Conservation (phyloP, 2,888 invertebrate species). For the Acleris holmiana region DNA sequence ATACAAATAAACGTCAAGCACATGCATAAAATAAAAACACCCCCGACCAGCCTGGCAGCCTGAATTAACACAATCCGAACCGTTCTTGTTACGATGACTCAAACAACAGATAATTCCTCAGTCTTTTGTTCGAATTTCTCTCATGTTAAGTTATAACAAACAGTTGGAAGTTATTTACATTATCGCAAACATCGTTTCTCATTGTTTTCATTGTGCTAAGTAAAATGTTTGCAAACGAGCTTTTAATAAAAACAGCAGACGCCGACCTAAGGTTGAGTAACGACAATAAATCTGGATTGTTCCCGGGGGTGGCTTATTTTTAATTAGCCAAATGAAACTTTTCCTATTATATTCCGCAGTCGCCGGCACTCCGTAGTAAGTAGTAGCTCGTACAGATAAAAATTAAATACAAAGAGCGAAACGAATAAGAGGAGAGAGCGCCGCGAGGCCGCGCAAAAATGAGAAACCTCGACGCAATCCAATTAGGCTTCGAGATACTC, state of each 20-base stretch:
- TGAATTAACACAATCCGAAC: slow-evolving; percentile 20
- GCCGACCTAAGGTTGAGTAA: slow-evolving; percentile 62
- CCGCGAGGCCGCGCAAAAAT: slow-evolving; percentile 60
- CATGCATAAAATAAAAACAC: slow-evolving; percentile 2
- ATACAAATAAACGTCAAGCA: too few relatives aligned
- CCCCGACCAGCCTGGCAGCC: slow-evolving; percentile 3
- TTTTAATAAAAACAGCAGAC: slow-evolving; percentile 62
- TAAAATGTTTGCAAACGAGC: slow-evolving; percentile 61
- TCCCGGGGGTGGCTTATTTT: slow-evolving; percentile 73
- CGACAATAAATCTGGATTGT: slow-evolving; percentile 72
- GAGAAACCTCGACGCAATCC: slow-evolving; percentile 67
- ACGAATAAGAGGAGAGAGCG: slow-evolving; percentile 48
- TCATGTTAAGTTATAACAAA: slow-evolving; percentile 37
- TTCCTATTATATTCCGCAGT: slow-evolving; percentile 72
- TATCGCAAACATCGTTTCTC: slow-evolving; percentile 57
- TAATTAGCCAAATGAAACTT: slow-evolving; percentile 82
- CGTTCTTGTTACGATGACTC: slow-evolving; percentile 35
- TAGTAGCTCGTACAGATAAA: slow-evolving; percentile 58
- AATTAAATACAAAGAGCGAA: slow-evolving; percentile 68
- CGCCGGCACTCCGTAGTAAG: slow-evolving; percentile 57
- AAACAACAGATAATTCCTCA: slow-evolving; percentile 43
- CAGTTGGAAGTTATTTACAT: slow-evolving; percentile 52
- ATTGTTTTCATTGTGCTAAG: slow-evolving; percentile 60
- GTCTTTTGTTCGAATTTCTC: slow-evolving; percentile 41
- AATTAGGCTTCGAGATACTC: slow-evolving; percentile 72